Percentiles rank a stretch among this genome's conserved stretches.
phyloP scores from a whole-genome alignment of 2,113 vertebrate species.

The Hippocampus guttulatus region DNA sequence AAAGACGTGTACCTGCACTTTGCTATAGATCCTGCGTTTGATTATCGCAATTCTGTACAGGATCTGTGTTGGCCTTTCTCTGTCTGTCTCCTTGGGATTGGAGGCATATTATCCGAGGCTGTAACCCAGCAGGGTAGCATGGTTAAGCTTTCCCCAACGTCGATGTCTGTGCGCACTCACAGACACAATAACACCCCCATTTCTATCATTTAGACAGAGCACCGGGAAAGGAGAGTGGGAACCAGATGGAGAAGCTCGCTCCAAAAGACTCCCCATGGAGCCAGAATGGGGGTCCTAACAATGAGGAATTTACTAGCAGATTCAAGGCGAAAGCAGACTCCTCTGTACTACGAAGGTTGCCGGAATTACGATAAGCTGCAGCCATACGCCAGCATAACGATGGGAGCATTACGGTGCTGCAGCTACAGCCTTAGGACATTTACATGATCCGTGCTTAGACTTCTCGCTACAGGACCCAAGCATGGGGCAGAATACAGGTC shows the following conservation, averaged over 20 bases:
- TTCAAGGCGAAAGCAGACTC: slow-evolving; percentile 70
- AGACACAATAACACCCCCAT: slow-evolving; percentile 48
- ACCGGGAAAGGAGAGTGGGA: slow-evolving; percentile 42
- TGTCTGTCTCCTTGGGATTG: slow-evolving; percentile 59
- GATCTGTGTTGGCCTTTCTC: slow-evolving; percentile 30
- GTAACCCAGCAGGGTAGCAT: slow-evolving; percentile 51
- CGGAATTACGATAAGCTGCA: slow-evolving; percentile 81
- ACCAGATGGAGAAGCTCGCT: slow-evolving; percentile 50
- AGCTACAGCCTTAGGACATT: slow-evolving; percentile 78
- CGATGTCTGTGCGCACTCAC: slow-evolving; percentile 20
- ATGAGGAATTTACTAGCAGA: slow-evolving; percentile 64
- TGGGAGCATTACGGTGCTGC: slow-evolving; percentile 82
- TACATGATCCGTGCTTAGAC: slow-evolving; percentile 82
- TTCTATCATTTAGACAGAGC: slow-evolving; percentile 40
- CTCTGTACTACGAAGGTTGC: slow-evolving; percentile 63
- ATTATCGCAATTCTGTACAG: slow-evolving; percentile 47
- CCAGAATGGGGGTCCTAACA: slow-evolving; percentile 42
- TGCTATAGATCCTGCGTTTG: slow-evolving; percentile 63
- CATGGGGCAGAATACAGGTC: slow-evolving; percentile 84
- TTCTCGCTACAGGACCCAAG: slow-evolving; percentile 69
- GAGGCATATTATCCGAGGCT: slow-evolving; percentile 56
- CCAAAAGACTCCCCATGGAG: slow-evolving; percentile 62
- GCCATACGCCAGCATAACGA: slow-evolving; percentile 85
- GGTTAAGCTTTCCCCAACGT: slow-evolving; percentile 55
- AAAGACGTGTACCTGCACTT: slow-evolving; percentile 47